These are phyloP conservation scores for Alviniconcha strummeri DNA, from an alignment of 2,888 invertebrate genomes.

Conservation along the genomic window DNA sequence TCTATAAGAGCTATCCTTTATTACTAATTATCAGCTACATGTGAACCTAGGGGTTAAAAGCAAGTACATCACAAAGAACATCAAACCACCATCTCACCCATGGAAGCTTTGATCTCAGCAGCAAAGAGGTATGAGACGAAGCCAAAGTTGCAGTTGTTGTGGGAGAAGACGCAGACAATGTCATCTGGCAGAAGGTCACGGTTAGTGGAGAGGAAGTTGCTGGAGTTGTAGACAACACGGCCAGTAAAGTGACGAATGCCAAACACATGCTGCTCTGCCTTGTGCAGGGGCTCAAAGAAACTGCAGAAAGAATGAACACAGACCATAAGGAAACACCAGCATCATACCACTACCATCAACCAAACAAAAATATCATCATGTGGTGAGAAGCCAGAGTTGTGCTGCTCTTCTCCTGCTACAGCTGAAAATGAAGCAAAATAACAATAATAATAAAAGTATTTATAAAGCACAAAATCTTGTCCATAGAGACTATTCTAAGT, in stretches of 20 bases:
- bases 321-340: not conserved
- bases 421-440: too few relatives aligned
- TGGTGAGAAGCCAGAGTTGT: too few relatives aligned
- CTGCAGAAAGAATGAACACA: conserved; percentile 71
- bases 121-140: conserved; percentile 97
- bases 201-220: conserved; percentile 92
- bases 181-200: conserved; percentile 94
- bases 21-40: too few relatives aligned
- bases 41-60: too few relatives aligned
- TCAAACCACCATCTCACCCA: not conserved
- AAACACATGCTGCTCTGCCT: conserved; percentile 77
- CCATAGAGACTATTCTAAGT: not conserved
- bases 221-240: conserved; percentile 90
- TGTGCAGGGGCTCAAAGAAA: conserved; percentile 82
- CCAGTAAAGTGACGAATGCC: conserved; percentile 94
- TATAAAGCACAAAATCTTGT: not conserved
- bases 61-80: too few relatives aligned
- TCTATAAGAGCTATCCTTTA: too few relatives aligned
- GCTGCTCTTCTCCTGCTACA: too few relatives aligned
- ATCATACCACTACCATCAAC: too few relatives aligned
- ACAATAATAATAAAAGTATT: too few relatives aligned
- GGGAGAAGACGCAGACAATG: conserved; percentile 92
- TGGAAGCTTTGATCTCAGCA: conserved; percentile 84
- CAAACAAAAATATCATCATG: too few relatives aligned
- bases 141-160: conserved; percentile 95